A percentile compares a stretch with the other conserved stretches of the same genome.
phyloP scores from a whole-genome alignment of 2,888 invertebrate species.

The Lasioglossum calceatum region DNA sequence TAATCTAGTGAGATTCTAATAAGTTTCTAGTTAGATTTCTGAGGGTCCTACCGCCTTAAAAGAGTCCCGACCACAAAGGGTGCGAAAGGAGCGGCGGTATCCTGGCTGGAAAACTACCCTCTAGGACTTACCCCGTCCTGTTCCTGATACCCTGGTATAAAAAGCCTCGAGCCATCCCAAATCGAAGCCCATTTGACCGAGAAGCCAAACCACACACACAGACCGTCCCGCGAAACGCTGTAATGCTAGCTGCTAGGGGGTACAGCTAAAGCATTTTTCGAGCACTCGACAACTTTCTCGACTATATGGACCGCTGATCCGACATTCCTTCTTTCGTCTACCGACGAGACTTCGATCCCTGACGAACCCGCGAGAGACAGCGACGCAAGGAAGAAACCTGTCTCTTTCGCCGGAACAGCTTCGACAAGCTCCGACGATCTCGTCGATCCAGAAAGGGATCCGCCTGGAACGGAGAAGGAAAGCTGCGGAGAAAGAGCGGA shows the following conservation, averaged over 20 bases:
- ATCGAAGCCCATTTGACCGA: constrained; percentile 58
- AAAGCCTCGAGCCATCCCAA: constrained; percentile 76
- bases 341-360: constrained; percentile 61
- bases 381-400: not conserved
- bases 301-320: constrained; percentile 68
- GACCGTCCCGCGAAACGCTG: constrained; percentile 30
- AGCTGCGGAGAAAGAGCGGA: not conserved
- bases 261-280: constrained; percentile 49
- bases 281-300: constrained; percentile 65
- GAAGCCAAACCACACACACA: not conserved
- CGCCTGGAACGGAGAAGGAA: not conserved
- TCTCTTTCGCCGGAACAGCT: not conserved
- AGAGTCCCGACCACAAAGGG: not conserved
- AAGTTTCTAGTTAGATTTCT: no score
- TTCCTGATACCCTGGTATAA: constrained; percentile 69
- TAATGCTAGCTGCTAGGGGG: constrained; percentile 10
- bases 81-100: not conserved
- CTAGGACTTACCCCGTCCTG: not conserved
- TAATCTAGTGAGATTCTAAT: no score
- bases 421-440: not conserved
- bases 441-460: not conserved
- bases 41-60: no score
- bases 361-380: constrained; percentile 35
- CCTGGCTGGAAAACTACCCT: constrained; percentile 48
- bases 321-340: constrained; percentile 73